A percentile compares a stretch with the other conserved stretches of the same genome.
Conservation (phyloP, 2,888 invertebrate species). For the Euspilapteryx auroguttella region DNA sequence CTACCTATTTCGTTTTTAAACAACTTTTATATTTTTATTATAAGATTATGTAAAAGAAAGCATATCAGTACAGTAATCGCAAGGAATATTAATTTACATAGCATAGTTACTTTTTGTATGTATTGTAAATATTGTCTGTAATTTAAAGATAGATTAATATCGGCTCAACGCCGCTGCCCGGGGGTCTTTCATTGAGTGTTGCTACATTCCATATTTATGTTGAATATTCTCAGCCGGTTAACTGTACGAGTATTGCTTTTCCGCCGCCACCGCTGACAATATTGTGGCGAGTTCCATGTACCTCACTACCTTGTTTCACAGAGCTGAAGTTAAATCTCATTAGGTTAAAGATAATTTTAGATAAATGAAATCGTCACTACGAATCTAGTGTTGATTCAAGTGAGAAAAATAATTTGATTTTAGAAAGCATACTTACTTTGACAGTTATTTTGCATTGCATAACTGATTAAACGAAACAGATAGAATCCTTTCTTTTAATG, state of each 20-base stretch:
- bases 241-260: slow-evolving; percentile 2
- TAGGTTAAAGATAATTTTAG: slow-evolving; percentile 34
- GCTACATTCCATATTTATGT: slow-evolving; percentile 62
- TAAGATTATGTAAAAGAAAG: slow-evolving; percentile 37
- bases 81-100: slow-evolving; percentile 49
- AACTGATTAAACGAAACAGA: too few species aligned
- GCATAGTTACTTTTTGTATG: slow-evolving; percentile 47
- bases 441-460: too few species aligned
- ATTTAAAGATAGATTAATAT: slow-evolving; percentile 50
- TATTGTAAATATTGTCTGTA: slow-evolving; percentile 56
- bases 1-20: slow-evolving; percentile 54
- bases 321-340: slow-evolving; percentile 45
- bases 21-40: slow-evolving; percentile 56
- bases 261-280: background rate
- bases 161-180: slow-evolving; percentile 41
- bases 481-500: too few species aligned
- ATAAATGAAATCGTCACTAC: slow-evolving; percentile 11
- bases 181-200: slow-evolving; percentile 56
- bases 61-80: slow-evolving; percentile 54
- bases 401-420: slow-evolving; percentile 30
- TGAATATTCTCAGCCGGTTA: slow-evolving; percentile 37
- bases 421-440: too few species aligned
- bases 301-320: too few species aligned
- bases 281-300: background rate
- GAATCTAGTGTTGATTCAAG: slow-evolving; percentile 33